Conservation (phyloP, 1,140 invertebrate species). For the Homalodisca vitripennis region DNA sequence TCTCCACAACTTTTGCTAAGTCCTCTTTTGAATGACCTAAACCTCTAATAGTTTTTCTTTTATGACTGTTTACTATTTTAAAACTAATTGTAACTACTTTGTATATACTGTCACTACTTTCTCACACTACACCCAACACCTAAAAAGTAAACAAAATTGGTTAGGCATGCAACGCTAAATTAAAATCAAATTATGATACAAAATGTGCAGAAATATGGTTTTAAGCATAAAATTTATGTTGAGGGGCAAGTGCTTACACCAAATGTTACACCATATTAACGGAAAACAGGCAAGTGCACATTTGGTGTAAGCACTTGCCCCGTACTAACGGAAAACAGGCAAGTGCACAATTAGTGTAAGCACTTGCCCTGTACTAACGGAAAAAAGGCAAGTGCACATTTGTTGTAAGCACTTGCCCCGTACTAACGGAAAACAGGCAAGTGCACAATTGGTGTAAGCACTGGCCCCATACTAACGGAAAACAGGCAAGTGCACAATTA, state of each 20-base stretch:
- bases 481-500: no score
- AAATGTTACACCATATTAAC: no score
- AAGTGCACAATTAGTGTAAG: no score
- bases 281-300: no score
- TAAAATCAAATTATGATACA: neutral
- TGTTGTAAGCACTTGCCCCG: no score
- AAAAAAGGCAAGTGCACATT: no score
- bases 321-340: no score
- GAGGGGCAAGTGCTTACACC: conserved; percentile 14
- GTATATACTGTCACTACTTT: conserved; percentile 2
- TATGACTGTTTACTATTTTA: conserved; percentile 22
- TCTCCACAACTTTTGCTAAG: conserved; percentile 8
- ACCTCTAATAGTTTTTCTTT: conserved; percentile 18
- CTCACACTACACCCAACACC: neutral
- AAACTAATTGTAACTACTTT: neutral
- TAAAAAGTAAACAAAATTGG: conserved; percentile 1
- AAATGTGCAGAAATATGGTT: neutral
- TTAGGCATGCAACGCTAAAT: neutral
- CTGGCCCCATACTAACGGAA: no score
- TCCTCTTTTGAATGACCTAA: conserved; percentile 5
- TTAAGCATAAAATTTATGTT: conserved; percentile 1
- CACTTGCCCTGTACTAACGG: no score
- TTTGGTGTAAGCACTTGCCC: no score
- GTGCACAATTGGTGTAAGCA: no score
- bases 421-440: no score